These are phyloP conservation scores for Clanis bilineata DNA, from an alignment of 2,888 invertebrate species.

Conservation along the genomic window DNA sequence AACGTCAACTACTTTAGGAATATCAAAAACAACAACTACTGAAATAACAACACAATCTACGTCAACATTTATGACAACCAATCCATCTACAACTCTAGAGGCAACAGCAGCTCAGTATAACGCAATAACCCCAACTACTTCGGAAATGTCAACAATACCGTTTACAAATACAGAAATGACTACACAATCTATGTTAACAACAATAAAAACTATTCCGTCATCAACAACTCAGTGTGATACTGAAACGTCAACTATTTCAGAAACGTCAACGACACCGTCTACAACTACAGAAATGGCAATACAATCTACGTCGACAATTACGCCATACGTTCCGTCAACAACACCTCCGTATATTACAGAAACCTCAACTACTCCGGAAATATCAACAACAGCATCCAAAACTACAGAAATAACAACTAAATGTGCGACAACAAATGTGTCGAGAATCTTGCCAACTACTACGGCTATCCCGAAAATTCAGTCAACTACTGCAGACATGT, in stretches of 20 bases:
- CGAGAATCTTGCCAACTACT: background rate
- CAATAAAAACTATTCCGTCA: background rate
- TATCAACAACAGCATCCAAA: background rate
- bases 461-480: background rate
- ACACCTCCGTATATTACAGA: background rate
- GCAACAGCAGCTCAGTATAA: background rate
- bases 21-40: too few relatives aligned
- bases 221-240: background rate
- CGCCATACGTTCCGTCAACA: background rate
- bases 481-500: background rate
- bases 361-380: background rate
- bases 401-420: background rate
- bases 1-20: too few relatives aligned
- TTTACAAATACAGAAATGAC: too few relatives aligned
- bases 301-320: too few relatives aligned
- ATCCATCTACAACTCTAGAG: background rate
- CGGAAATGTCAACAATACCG: background rate
- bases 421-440: background rate
- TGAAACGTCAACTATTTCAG: background rate
- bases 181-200: background rate
- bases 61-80: too few relatives aligned
- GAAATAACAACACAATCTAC: too few relatives aligned
- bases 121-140: background rate
- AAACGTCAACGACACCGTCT: background rate
- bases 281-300: background rate